Conservation (phyloP, 1,140 invertebrate species). For the Drosophila pectinifera region DNA sequence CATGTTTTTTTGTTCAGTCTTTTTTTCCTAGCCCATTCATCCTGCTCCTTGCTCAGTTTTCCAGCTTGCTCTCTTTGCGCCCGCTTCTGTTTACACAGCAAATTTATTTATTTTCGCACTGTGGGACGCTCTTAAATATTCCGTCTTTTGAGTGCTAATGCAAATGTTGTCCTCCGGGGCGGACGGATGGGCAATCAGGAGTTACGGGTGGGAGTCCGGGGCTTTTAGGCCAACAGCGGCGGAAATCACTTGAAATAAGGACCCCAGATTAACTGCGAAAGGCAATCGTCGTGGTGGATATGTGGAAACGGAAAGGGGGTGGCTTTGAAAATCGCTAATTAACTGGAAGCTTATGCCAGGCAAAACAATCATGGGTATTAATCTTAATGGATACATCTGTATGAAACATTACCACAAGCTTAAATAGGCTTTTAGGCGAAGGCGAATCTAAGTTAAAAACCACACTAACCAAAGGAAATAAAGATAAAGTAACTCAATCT, state of each 20-base stretch:
- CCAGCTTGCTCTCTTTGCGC: slow-evolving; percentile 39
- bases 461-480: not conserved
- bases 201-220: not conserved
- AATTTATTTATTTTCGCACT: slow-evolving; percentile 81
- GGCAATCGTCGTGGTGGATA: not conserved
- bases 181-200: slow-evolving; percentile 45
- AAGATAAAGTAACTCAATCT: not conserved
- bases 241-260: slow-evolving; percentile 34
- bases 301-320: not conserved
- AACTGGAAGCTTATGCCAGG: slow-evolving; percentile 4
- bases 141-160: slow-evolving; percentile 74
- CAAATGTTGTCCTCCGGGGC: slow-evolving; percentile 65
- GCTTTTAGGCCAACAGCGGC: slow-evolving; percentile 3
- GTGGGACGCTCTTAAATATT: slow-evolving; percentile 79
- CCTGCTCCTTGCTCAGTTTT: slow-evolving; percentile 30
- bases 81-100: slow-evolving; percentile 76
- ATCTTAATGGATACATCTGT: not conserved
- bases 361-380: slow-evolving; percentile 4
- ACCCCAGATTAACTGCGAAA: slow-evolving; percentile 20
- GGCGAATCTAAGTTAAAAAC: not conserved
- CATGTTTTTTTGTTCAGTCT: slow-evolving; percentile 11
- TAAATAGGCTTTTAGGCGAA: not conserved
- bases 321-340: slow-evolving; percentile 22
- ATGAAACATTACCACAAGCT: too few relatives aligned
- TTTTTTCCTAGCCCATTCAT: slow-evolving; percentile 43